A percentile compares a stretch with the other conserved stretches of the same genome.
These are phyloP conservation scores for Cyprinella venusta DNA, from an alignment of 2,797 vertebrate genomes.

Conservation along the genomic window DNA sequence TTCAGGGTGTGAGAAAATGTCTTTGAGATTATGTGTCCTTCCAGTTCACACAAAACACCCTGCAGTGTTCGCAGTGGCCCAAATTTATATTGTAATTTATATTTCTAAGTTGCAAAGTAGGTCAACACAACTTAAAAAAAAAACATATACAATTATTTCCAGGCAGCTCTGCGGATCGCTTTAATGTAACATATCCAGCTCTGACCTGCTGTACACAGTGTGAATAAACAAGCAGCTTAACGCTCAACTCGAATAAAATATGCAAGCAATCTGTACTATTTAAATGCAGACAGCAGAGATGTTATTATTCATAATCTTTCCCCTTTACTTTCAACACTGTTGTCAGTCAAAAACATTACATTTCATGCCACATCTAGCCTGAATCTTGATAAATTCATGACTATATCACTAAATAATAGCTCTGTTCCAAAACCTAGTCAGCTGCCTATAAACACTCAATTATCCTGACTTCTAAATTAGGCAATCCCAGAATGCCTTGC, in stretches of 20 bases:
- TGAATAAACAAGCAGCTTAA: conserved; percentile 54
- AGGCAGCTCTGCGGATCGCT: conserved; percentile 49
- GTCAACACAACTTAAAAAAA: conserved; percentile 52
- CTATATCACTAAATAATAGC: not conserved
- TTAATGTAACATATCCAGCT: conserved; percentile 54
- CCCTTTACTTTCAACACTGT: conserved; percentile 32
- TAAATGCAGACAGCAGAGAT: conserved; percentile 52
- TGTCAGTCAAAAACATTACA: conserved; percentile 29
- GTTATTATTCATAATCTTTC: conserved; percentile 46
- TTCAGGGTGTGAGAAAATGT: not conserved
- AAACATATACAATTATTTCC: conserved; percentile 56
- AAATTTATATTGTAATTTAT: conserved; percentile 50
- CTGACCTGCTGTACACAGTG: conserved; percentile 37
- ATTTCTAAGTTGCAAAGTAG: conserved; percentile 54
- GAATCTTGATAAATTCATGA: not conserved
- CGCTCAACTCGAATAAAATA: conserved; percentile 27
- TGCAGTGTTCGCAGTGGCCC: conserved; percentile 10
- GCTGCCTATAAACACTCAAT: not conserved
- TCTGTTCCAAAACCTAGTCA: not conserved
- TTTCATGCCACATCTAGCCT: not conserved
- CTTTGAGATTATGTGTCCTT: not conserved
- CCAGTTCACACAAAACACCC: conserved; percentile 27
- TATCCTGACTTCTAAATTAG: not conserved
- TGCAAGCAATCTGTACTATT: conserved; percentile 45
- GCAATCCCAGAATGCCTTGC: too few relatives aligned